Evolutionary conservation across 2,113 vertebrate species (phyloP), one percentile per base, ranked within the genome.

Genomic region (Chionomys nivalis): DNA sequence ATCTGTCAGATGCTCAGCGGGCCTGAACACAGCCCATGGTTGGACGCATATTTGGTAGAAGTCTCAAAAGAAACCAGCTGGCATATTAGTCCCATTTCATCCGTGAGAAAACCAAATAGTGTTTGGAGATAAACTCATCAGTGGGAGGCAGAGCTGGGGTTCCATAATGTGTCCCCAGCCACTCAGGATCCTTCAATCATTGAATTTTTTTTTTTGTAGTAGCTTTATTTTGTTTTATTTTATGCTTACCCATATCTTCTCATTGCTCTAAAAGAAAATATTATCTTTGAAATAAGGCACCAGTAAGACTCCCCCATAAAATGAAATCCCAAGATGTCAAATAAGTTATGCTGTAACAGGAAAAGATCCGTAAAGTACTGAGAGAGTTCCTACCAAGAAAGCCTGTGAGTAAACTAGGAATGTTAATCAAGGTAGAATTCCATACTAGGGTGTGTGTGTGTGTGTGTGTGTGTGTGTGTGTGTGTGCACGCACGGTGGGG

Each of bases 301-400:
- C 4, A 23, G 0, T 12, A 70, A 19, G 14, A 49, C 61, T 36
- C 49, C 63, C 42, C 58, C 68, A 75, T 33, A 28, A 85, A 87
- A 87, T 73, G 49, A 87, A 76, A 94, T 11, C 39, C 96, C 68
- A 75, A 93, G 58, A 79, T 23, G 39, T 55, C 39, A 16, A 83
- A 39, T 7, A 86, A 49, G 76, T 83, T 23, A 55, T 42, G 52
- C 31, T 17, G 42, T 79, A 65, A 65, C 5, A 78, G 66, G 52
- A 47, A 39, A 79, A 31, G 24, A 26, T 1, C 0, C 2, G 2
- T 19, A 19, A 73, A 39, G 68, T 9, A 39, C 42, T 44, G n/a
- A 63, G 42, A 79, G 78, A 58, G 36, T 24, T 17, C 13, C 7
- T 82, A 0, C 19, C 11, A n/a, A 61, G 72, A 17, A 73, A 63